Evolutionary conservation across 2,888 invertebrate species (phyloP).

Genomic region (Physocephala rufipes): DNA sequence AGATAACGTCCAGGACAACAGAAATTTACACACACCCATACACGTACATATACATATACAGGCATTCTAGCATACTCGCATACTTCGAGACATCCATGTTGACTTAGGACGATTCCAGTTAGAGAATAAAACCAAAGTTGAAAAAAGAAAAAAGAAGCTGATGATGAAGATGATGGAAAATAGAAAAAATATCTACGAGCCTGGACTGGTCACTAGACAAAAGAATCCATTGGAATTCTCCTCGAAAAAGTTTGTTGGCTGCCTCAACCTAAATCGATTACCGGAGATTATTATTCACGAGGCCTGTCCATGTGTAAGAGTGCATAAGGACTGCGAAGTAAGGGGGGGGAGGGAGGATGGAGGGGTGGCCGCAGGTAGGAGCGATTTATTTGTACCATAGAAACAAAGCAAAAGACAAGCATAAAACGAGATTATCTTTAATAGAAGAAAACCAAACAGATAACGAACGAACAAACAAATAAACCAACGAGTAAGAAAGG

Average conservation of each 20-base stretch:
- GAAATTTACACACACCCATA: slow-evolving; percentile 22
- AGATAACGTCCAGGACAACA: slow-evolving; percentile 36
- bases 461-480: slow-evolving; percentile 3
- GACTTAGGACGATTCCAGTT: too few species aligned
- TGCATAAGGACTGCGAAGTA: too few species aligned
- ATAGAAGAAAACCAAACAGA: slow-evolving; percentile 1
- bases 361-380: neutral
- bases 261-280: slow-evolving; percentile 24
- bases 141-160: neutral
- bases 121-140: slow-evolving; percentile 17
- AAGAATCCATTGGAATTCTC: slow-evolving; percentile 18
- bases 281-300: neutral
- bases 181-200: too few species aligned
- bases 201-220: slow-evolving; percentile 15
- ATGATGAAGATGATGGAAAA: too few species aligned
- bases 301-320: neutral
- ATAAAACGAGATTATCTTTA: slow-evolving; percentile 23
- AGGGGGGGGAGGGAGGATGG: too few species aligned
- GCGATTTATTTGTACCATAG: slow-evolving; percentile 11
- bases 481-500: neutral
- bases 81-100: too few species aligned
- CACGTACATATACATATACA: neutral
- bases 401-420: slow-evolving; percentile 15
- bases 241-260: slow-evolving; percentile 20
- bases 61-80: slow-evolving; percentile 14